phyloP scores from a whole-genome alignment of 1,140 invertebrate species.

The Macrobrachium nipponense region DNA sequence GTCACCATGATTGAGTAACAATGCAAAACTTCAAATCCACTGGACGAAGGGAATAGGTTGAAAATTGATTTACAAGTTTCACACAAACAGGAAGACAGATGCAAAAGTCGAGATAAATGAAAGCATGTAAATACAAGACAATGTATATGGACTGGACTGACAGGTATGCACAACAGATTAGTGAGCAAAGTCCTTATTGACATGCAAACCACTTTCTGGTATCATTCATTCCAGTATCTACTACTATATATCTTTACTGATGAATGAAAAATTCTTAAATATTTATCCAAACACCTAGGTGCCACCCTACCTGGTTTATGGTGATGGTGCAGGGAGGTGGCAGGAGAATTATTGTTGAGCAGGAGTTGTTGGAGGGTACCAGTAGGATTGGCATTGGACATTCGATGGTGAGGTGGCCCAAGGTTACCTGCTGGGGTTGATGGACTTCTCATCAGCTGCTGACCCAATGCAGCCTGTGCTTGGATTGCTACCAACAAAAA shows the following conservation, averaged over 20 bases:
- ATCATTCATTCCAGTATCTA: not conserved
- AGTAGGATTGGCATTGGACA: slow-evolving; percentile 44
- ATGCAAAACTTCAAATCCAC: too few relatives aligned
- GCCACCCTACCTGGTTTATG: slow-evolving; percentile 41
- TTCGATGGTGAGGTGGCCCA: slow-evolving; percentile 48
- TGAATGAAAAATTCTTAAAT: not conserved
- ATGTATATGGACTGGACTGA: too few relatives aligned
- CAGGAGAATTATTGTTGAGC: slow-evolving; percentile 55
- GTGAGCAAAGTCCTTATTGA: too few relatives aligned
- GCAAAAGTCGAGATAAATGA: too few relatives aligned
- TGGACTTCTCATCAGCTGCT: slow-evolving; percentile 52
- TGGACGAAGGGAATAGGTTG: too few relatives aligned
- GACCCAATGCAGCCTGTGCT: slow-evolving; percentile 44
- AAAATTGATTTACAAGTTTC: too few relatives aligned
- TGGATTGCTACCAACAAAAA: slow-evolving; percentile 24
- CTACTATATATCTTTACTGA: not conserved
- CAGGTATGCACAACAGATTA: too few relatives aligned
- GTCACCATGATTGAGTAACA: too few relatives aligned
- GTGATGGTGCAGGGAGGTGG: slow-evolving; percentile 46
- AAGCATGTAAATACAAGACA: too few relatives aligned
- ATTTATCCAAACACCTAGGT: not conserved
- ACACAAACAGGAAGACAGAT: too few relatives aligned
- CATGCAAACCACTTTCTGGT: not conserved
- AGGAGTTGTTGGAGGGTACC: slow-evolving; percentile 49
- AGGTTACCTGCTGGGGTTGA: slow-evolving; percentile 41